Conservation (phyloP, 1,140 invertebrate genomes). For the Listronotus bonariensis region DNA sequence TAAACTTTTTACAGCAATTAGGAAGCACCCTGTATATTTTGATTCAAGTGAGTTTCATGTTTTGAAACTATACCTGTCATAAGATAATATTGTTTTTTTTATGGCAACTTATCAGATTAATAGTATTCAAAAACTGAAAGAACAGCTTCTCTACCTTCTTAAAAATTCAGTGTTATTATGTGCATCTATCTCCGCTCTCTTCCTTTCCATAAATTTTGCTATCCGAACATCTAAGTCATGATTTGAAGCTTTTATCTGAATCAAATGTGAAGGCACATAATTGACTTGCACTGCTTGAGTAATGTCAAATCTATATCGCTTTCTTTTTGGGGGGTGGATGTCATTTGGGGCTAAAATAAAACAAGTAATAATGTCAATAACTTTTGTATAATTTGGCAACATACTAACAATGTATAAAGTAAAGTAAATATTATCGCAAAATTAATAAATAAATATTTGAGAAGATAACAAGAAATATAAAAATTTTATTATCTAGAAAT, state of each 20-base stretch:
- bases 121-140: too few species aligned
- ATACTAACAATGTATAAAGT: too few species aligned
- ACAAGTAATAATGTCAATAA: conserved; percentile 4
- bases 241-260: conserved; percentile 65
- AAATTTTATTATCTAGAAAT: too few species aligned
- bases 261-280: conserved; percentile 56
- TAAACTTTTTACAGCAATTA: too few species aligned
- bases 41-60: too few species aligned
- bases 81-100: too few species aligned
- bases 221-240: conserved; percentile 66
- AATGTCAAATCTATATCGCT: conserved; percentile 41
- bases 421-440: too few species aligned
- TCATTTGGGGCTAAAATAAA: conserved; percentile 28
- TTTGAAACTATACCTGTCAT: too few species aligned
- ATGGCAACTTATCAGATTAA: too few species aligned
- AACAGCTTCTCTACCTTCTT: conserved; percentile 40
- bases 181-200: conserved; percentile 67
- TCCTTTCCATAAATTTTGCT: conserved; percentile 66
- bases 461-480: too few species aligned
- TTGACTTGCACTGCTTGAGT: conserved; percentile 49
- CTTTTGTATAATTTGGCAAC: background rate
- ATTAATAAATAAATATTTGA: too few species aligned
- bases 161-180: conserved; percentile 72
- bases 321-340: conserved; percentile 36
- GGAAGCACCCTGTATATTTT: too few species aligned